Percentiles rank a stretch among this genome's conserved stretches.
phyloP scores from a whole-genome alignment of 2,113 vertebrate genomes.

The Nasalis larvatus region DNA sequence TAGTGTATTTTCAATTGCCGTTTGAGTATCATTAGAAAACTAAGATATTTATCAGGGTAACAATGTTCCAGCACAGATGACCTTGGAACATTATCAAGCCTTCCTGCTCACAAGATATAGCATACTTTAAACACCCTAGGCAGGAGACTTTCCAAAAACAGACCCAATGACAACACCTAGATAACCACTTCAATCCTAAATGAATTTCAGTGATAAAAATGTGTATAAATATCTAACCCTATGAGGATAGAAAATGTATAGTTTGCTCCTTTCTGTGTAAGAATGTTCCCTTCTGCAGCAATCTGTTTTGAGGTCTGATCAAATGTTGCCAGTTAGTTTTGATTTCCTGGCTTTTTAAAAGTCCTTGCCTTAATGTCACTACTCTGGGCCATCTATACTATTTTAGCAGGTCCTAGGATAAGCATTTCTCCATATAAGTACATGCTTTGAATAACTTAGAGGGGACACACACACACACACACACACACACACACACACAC shows the following conservation, averaged over 20 bases:
- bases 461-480: not conserved
- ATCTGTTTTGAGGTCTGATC: not conserved
- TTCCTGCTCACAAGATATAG: constrained; percentile 11
- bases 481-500: rapidly evolving
- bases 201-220: constrained; percentile 12
- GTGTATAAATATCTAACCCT: not conserved
- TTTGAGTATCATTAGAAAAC: constrained; percentile 34
- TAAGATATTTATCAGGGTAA: constrained; percentile 15
- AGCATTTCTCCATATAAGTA: not conserved
- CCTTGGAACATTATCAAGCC: constrained; percentile 59
- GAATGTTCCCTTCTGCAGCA: not conserved
- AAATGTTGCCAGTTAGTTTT: not conserved
- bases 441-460: not conserved
- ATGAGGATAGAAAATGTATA: not conserved
- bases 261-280: not conserved
- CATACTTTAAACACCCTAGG: not conserved
- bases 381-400: not conserved
- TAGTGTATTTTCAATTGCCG: constrained; percentile 27
- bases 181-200: constrained; percentile 37
- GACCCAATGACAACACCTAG: constrained; percentile 22
- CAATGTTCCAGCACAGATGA: constrained; percentile 15
- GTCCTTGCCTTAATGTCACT: not conserved
- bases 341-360: not conserved
- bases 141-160: constrained; percentile 25
- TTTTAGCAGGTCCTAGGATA: not conserved